Evolutionary conservation across 2,113 vertebrate species (phyloP).

Genomic region (Nothoprocta perdicaria): DNA sequence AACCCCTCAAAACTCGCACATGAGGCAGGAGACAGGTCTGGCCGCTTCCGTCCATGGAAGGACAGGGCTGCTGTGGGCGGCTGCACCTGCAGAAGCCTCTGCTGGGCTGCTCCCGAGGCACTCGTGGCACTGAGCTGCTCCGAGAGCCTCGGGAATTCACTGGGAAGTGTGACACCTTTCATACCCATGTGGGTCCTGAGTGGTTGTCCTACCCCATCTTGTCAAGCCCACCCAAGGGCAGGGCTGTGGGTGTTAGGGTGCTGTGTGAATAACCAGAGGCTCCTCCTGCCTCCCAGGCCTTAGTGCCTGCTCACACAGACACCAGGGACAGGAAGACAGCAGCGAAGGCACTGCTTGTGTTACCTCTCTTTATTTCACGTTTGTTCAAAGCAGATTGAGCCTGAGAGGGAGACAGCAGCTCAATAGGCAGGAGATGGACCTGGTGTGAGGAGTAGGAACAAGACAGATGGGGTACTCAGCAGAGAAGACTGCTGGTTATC

Average conservation of each 20-base stretch:
- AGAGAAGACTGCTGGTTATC: background rate
- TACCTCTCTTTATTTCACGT: no score
- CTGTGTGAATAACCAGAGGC: background rate
- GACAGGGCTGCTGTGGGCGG: background rate
- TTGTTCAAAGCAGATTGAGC: background rate
- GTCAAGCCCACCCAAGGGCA: background rate
- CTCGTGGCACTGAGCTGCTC: rapidly evolving
- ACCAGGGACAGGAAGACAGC: background rate
- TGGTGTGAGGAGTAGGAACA: background rate
- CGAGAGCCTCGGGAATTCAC: background rate
- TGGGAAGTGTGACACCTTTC: background rate
- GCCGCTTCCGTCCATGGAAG: background rate
- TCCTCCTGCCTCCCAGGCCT: background rate
- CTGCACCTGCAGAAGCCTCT: background rate
- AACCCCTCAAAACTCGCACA: background rate
- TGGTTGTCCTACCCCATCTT: background rate
- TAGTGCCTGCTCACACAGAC: rapidly evolving
- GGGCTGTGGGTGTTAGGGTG: background rate
- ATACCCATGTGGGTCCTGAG: background rate
- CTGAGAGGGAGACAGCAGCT: background rate
- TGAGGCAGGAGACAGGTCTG: background rate
- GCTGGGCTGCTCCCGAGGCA: rapidly evolving
- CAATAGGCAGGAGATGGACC: background rate
- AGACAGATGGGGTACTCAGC: background rate
- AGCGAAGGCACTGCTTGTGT: background rate